Percentiles rank a stretch among this genome's conserved stretches.
Evolutionary conservation across 1,140 invertebrate genomes (phyloP).

Genomic region (Triops longicaudatus): DNA sequence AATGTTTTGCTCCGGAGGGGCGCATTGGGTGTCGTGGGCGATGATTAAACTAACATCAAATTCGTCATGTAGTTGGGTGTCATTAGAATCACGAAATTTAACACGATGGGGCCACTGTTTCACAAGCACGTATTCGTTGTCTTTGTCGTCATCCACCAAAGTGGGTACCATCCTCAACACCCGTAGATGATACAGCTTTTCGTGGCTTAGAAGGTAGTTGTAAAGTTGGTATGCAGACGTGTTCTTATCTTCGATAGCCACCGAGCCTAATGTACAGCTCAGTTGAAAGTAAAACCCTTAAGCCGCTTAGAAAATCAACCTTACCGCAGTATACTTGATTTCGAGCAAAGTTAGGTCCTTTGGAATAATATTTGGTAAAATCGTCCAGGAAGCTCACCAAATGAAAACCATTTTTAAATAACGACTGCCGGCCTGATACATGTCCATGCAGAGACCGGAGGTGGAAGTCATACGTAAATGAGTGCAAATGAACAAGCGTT

Average conservation of each 20-base stretch:
- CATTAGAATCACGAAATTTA: constrained; percentile 53
- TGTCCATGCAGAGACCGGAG: constrained; percentile 63
- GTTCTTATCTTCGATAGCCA: constrained; percentile 51
- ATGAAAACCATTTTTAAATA: constrained; percentile 61
- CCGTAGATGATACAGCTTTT: constrained; percentile 59
- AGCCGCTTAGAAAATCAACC: constrained; percentile 25
- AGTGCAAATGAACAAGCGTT: constrained; percentile 65
- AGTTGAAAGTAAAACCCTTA: background rate
- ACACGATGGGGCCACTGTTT: constrained; percentile 38
- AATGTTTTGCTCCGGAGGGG: constrained; percentile 36
- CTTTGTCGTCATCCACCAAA: constrained; percentile 29
- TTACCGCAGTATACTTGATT: constrained; percentile 65
- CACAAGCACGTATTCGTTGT: constrained; percentile 49
- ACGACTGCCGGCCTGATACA: constrained; percentile 51
- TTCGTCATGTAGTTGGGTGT: constrained; percentile 53
- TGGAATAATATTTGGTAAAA: constrained; percentile 74
- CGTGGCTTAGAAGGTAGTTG: constrained; percentile 61
- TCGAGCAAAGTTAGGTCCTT: constrained; percentile 68
- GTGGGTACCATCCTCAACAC: constrained; percentile 53
- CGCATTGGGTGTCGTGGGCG: constrained; percentile 41
- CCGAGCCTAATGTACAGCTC: constrained; percentile 44
- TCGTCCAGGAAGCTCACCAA: constrained; percentile 69
- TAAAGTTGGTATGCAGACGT: constrained; percentile 59
- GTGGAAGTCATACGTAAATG: constrained; percentile 82
- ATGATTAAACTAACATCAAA: constrained; percentile 62